These are phyloP conservation scores for Phenacoccus solenopsis DNA, from an alignment of 1,140 invertebrate species.

Conservation along the genomic window DNA sequence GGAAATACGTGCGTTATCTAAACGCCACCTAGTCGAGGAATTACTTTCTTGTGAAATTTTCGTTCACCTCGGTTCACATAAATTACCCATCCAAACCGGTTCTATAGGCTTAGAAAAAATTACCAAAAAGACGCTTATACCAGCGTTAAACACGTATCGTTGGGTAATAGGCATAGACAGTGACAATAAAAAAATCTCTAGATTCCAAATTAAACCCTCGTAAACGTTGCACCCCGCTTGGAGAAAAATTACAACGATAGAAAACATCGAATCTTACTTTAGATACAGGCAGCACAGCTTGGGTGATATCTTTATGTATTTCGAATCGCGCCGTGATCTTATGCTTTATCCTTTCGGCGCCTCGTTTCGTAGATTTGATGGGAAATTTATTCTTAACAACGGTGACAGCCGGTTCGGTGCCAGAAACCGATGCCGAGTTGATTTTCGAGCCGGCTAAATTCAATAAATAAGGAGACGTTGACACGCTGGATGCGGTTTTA, in stretches of 20 bases:
- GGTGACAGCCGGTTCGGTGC: background rate
- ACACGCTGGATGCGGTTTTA: slow-evolving; percentile 22
- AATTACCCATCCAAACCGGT: background rate
- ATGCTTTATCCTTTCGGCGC: slow-evolving; percentile 28
- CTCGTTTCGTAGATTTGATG: slow-evolving; percentile 29
- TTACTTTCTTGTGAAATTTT: background rate
- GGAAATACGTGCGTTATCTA: background rate
- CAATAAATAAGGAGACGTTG: slow-evolving; percentile 11
- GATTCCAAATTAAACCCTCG: background rate
- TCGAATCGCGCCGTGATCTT: slow-evolving; percentile 71
- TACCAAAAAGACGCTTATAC: background rate
- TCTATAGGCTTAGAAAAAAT: background rate
- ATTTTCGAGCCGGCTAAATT: background rate
- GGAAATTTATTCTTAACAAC: slow-evolving; percentile 26
- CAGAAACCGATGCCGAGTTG: slow-evolving; percentile 20
- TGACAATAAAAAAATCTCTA: background rate
- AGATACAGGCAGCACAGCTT: slow-evolving; percentile 84
- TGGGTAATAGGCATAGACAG: background rate
- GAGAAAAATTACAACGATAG: background rate
- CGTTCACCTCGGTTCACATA: background rate
- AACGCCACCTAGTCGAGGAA: background rate
- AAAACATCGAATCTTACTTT: slow-evolving; percentile 50
- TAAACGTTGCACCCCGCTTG: background rate
- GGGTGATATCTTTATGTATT: slow-evolving; percentile 87
- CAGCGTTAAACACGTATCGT: background rate